Evolutionary conservation across 2,797 vertebrate species (phyloP), one percentile per base, ranked within the genome.

Genomic region (Peromyscus eremicus): DNA sequence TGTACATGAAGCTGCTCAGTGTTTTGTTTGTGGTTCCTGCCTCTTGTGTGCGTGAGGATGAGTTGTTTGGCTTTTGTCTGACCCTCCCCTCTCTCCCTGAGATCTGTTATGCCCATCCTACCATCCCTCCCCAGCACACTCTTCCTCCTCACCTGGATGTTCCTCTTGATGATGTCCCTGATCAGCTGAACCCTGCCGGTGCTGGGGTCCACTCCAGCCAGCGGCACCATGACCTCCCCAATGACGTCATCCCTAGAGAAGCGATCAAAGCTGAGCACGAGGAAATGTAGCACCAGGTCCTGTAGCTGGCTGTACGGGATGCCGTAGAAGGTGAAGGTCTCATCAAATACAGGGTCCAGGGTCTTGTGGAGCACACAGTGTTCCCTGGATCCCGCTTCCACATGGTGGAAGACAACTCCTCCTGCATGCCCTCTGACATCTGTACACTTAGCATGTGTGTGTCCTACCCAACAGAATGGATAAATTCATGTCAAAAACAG

Each of bases 291-390:
- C 9, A 99, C 99, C 98, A 99, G 98, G 82, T 99, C 99, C 11
- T 99, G 99, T 11, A 99, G 99, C 60, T 99, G 98, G 98, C 99
- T 99, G 98, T 99, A 99, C 0, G 99, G 99, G 97, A 99, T 99
- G 11, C 99, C 99, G 0, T 99, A 99, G 98, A 99, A 99, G 75
- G 99, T 99, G 98, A 99, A 99, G 97, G 99, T 99, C 98, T 99
- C 99, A 0, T 99, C 99, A 0, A 99, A 99, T 14, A 99, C 99
- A 0, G 99, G 99, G 92, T 99, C 99, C 94, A 99, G 98, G 0
- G 99, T 99, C 98, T 99, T 99, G 97, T 99, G 99, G 29, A 99
- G 98, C 2, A 99, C 99, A 0, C 99, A 99, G 84, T 46, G 43
- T 49, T 49, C 49, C 9, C 49, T 49, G 9, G 49, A 49, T 12